Conservation (phyloP, 2,888 invertebrate species). For the Litoditis marina region DNA sequence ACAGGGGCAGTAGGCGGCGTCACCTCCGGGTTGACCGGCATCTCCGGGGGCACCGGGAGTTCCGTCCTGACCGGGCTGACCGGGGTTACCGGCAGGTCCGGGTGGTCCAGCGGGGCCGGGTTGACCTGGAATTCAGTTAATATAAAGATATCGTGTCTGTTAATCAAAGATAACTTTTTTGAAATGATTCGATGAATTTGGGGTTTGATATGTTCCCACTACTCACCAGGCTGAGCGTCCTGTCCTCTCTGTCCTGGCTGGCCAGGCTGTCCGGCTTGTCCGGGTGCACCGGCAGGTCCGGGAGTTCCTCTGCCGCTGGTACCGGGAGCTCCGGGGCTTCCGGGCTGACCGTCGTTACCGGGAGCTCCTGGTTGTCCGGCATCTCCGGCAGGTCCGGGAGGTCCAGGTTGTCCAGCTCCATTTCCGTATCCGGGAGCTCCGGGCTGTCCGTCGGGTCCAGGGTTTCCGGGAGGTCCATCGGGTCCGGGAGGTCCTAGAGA, state of each 20-base stretch:
- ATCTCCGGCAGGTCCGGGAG: slow-evolving; percentile 10
- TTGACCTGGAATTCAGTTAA: neutral
- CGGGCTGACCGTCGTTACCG: slow-evolving; percentile 1
- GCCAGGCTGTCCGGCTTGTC: slow-evolving; percentile 24
- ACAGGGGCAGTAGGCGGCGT: neutral
- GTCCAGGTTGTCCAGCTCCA: slow-evolving; percentile 7
- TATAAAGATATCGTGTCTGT: too few relatives aligned
- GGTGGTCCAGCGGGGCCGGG: neutral
- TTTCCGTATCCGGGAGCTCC: too few relatives aligned
- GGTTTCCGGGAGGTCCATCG: slow-evolving; percentile 6
- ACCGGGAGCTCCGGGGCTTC: slow-evolving; percentile 4
- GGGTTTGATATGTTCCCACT: too few relatives aligned
- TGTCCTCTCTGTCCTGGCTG: slow-evolving; percentile 17
- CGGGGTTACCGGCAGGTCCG: slow-evolving; percentile 8
- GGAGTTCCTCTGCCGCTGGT: neutral
- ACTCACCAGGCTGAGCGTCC: slow-evolving; percentile 22
- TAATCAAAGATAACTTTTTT: too few relatives aligned
- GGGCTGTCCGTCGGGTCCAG: slow-evolving; percentile 8
- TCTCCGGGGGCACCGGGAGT: slow-evolving; percentile 5
- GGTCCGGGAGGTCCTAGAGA: slow-evolving; percentile 27
- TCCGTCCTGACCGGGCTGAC: neutral
- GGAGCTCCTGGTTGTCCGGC: slow-evolving; percentile 11
- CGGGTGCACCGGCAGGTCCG: neutral
- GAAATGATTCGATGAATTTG: too few relatives aligned
- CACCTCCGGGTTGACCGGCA: slow-evolving; percentile 7